Evolutionary conservation across 2,888 invertebrate genomes (phyloP).

Genomic region (Scaeva pyrastri): DNA sequence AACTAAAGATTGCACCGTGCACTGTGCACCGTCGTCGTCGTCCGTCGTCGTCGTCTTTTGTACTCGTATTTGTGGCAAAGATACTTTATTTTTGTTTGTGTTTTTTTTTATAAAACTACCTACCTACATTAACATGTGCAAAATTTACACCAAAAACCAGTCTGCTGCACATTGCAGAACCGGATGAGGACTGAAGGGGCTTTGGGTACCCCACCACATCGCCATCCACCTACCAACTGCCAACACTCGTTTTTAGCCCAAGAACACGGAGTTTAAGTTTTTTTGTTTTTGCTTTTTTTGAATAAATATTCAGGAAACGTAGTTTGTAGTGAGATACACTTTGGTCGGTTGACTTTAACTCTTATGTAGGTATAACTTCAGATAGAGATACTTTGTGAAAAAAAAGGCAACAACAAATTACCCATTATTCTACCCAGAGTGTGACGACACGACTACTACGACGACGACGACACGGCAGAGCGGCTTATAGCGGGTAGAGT

Average conservation of each 20-base stretch:
- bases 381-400: constrained; percentile 23
- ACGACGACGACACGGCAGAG: constrained; percentile 1
- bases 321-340: constrained; percentile 29
- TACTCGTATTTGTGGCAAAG: constrained; percentile 11
- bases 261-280: constrained; percentile 57
- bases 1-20: constrained; percentile 40
- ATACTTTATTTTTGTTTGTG: constrained; percentile 25
- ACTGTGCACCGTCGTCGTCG: constrained; percentile 16
- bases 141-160: constrained; percentile 37
- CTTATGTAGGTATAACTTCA: background rate
- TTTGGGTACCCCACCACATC: constrained; percentile 7
- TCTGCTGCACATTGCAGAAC: background rate
- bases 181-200: background rate
- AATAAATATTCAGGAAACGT: constrained; percentile 71
- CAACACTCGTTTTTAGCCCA: constrained; percentile 62
- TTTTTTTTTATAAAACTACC: background rate
- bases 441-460: constrained; percentile 35
- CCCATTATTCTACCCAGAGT: background rate
- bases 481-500: background rate
- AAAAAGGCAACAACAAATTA: background rate
- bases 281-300: constrained; percentile 21
- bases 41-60: no score
- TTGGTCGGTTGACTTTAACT: constrained; percentile 44
- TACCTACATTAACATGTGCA: constrained; percentile 50
- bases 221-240: background rate